phyloP scores from a whole-genome alignment of 2,888 invertebrate species.

The Parelbella ahira region DNA sequence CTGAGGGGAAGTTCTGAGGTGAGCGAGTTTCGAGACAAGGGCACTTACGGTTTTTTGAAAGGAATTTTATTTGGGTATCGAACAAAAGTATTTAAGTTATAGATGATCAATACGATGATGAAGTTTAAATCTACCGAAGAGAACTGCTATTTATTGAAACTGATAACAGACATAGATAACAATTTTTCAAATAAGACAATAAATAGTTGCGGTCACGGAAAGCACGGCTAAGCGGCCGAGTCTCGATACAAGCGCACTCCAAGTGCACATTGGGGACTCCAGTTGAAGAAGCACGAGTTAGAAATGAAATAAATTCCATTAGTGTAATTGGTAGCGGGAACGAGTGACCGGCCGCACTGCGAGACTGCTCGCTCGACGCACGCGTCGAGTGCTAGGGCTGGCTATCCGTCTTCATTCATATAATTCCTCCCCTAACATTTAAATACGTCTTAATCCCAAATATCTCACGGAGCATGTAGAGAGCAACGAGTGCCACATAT shows the following conservation, averaged over 20 bases:
- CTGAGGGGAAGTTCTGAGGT: conserved; percentile 62
- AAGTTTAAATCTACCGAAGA: too few species aligned
- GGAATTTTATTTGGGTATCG: too few species aligned
- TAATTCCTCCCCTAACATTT: background rate
- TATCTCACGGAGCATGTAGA: too few species aligned
- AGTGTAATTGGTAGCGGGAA: conserved; percentile 64
- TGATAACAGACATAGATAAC: too few species aligned
- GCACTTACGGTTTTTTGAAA: conserved; percentile 49
- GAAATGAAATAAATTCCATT: conserved; percentile 73
- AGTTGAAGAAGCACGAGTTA: conserved; percentile 41
- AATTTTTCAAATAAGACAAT: too few species aligned
- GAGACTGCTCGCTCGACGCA: conserved; percentile 22
- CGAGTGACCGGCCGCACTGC: conserved; percentile 45
- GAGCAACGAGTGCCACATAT: too few species aligned
- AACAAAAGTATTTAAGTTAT: too few species aligned
- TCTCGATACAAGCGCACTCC: conserved; percentile 37
- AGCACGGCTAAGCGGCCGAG: conserved; percentile 33
- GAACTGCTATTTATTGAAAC: too few species aligned
- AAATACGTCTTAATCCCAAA: too few species aligned
- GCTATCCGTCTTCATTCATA: background rate
- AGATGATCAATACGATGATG: too few species aligned
- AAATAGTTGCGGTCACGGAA: too few species aligned
- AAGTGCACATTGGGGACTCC: conserved; percentile 25
- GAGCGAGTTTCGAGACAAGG: conserved; percentile 72
- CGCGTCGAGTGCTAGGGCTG: conserved; percentile 12